A percentile compares a stretch with the other conserved stretches of the same genome.
phyloP scores from a whole-genome alignment of 2,797 vertebrate species.

The Salarias fasciatus region DNA sequence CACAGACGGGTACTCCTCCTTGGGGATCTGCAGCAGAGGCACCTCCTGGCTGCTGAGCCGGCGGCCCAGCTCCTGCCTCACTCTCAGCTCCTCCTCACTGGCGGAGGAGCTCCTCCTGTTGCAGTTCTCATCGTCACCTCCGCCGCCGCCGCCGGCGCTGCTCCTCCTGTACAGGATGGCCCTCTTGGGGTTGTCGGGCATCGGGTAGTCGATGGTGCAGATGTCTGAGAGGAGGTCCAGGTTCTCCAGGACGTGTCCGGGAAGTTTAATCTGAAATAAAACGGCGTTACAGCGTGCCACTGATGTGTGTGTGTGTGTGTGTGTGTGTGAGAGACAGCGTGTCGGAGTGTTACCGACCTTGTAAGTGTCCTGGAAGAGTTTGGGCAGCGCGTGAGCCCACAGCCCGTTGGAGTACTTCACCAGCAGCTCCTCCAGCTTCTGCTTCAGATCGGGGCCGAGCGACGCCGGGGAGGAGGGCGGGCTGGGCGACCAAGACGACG shows the following conservation, averaged over 20 bases:
- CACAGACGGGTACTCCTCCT: slow-evolving; percentile 91
- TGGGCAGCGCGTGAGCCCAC: slow-evolving; percentile 94
- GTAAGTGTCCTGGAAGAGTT: slow-evolving; percentile 92
- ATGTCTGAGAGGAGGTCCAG: slow-evolving; percentile 89
- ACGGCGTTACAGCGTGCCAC: slow-evolving; percentile 4
- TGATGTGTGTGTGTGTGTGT: background rate
- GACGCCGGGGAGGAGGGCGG: slow-evolving; percentile 59
- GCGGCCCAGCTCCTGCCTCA: slow-evolving; percentile 61
- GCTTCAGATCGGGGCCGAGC: slow-evolving; percentile 83
- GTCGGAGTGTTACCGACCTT: slow-evolving; percentile 64
- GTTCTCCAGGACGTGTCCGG: slow-evolving; percentile 86
- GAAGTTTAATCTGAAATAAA: slow-evolving; percentile 83
- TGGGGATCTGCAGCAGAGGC: slow-evolving; percentile 88
- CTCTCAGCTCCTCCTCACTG: slow-evolving; percentile 64
- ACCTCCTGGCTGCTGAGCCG: slow-evolving; percentile 73
- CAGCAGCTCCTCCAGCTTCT: slow-evolving; percentile 89
- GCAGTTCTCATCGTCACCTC: slow-evolving; percentile 78
- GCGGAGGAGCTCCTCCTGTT: slow-evolving; percentile 59
- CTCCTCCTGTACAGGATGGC: slow-evolving; percentile 92
- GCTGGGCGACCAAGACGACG: slow-evolving; percentile 57
- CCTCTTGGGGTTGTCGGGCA: slow-evolving; percentile 90
- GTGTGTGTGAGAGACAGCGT: background rate
- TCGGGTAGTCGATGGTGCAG: slow-evolving; percentile 89
- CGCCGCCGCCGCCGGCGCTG: slow-evolving; percentile 46
- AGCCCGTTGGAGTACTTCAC: slow-evolving; percentile 91